A percentile compares a stretch with the other conserved stretches of the same genome.
phyloP scores from a whole-genome alignment of 2,113 vertebrate species.

The Setophaga coronata region DNA sequence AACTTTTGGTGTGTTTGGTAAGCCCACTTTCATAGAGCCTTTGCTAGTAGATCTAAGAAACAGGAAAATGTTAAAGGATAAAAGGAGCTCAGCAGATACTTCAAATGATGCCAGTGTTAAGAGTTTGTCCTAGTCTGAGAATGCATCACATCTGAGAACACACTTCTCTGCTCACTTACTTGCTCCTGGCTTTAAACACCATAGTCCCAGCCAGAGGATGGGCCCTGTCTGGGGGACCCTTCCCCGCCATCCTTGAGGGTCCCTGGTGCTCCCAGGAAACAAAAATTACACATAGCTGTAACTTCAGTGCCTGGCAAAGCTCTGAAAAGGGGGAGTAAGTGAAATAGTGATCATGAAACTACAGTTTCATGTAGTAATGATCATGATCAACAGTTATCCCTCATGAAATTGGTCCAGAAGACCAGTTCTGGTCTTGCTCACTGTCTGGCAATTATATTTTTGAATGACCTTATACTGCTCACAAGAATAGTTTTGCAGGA shows the following conservation, averaged over 20 bases:
- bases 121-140: neutral
- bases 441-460: neutral
- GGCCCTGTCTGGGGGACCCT: neutral
- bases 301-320: neutral
- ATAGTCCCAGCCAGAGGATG: accelerated
- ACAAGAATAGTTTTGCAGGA: slow-evolving; percentile 6
- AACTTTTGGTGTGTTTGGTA: neutral
- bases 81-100: slow-evolving; percentile 18
- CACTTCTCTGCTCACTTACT: neutral
- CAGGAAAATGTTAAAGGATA: neutral
- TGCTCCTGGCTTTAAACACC: neutral
- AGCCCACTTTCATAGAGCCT: neutral
- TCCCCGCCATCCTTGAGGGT: accelerated
- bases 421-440: neutral
- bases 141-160: neutral
- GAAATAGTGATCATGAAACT: neutral
- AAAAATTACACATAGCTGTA: accelerated
- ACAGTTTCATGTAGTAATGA: neutral
- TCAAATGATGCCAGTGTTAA: neutral
- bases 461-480: neutral
- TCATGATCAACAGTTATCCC: neutral
- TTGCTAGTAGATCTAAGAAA: neutral
- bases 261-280: neutral
- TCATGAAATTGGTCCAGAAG: neutral
- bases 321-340: neutral